A percentile compares a stretch with the other conserved stretches of the same genome.
phyloP scores from a whole-genome alignment of 2,888 invertebrate genomes.

The Sminthurides aquaticus region DNA sequence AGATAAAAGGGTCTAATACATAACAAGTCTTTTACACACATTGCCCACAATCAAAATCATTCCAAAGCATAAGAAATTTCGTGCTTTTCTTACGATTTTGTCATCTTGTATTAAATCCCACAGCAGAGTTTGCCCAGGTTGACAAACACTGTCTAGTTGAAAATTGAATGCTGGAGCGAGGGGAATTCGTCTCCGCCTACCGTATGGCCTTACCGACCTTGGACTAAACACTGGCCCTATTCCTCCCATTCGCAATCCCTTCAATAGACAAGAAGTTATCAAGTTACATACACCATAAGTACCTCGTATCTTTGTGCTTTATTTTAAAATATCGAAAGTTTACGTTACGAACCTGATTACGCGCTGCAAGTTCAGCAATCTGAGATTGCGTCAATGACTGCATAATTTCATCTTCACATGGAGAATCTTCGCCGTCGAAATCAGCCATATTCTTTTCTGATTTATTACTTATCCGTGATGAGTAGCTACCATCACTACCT shows the following conservation, averaged over 20 bases:
- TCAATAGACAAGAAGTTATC: neutral
- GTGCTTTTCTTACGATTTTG: constrained; percentile 62
- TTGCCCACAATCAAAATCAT: constrained; percentile 1
- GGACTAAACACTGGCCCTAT: constrained; percentile 35
- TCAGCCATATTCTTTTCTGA: constrained; percentile 92
- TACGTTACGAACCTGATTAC: constrained; percentile 55
- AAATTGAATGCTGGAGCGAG: constrained; percentile 35
- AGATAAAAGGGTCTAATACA: constrained; percentile 71
- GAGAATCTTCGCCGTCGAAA: constrained; percentile 83
- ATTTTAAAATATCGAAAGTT: neutral
- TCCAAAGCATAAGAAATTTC: neutral
- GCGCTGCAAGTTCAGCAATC: constrained; percentile 57
- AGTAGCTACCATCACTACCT: constrained; percentile 66
- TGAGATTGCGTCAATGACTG: constrained; percentile 43
- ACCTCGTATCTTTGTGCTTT: neutral
- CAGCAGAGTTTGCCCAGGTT: constrained; percentile 81
- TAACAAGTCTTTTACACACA: too few species aligned
- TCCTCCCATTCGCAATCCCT: constrained; percentile 26
- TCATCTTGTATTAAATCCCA: constrained; percentile 93
- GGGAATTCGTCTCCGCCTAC: constrained; percentile 42
- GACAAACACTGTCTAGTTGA: constrained; percentile 64
- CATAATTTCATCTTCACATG: constrained; percentile 67
- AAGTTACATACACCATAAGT: neutral
- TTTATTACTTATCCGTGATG: constrained; percentile 85
- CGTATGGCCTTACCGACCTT: constrained; percentile 33